Base-by-base conservation (phyloP, 30 jellyfish, hydroid and myxozoan genomes). In the Hydra vulgaris region DNA sequence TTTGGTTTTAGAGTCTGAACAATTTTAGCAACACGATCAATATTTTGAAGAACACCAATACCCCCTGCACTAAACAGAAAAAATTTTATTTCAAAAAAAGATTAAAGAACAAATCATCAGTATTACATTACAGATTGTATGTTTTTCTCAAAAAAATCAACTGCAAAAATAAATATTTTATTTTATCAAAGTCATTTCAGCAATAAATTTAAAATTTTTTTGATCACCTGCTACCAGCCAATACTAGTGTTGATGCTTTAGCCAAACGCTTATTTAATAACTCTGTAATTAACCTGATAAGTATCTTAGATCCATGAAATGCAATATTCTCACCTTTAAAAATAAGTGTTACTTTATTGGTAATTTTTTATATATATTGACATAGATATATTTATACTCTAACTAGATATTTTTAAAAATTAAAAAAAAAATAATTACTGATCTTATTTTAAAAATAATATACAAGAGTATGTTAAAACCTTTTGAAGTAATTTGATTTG, bases 191-290 rank as follows among this genome's bases (percentile, higher is more conserved):
- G n/a, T n/a, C n/a, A n/a, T n/a, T n/a, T n/a, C n/a, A n/a, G n/a
- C 27, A 69, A 20, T 1, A 69, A 8, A 8, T 1, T 23, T 3
- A 23, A 21, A 23, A 69, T 1, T 5, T 5, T 1, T 5, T 15
- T 21, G 15, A 87, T 3, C 73, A 91, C 98, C 98, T 91, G 96
- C 98, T 91, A 17, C 98, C 98, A 26, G 96, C 96, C 74, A 91
- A 71, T 4, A 91, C 72, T n/a, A 91, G 81, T 19, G 74, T 79
- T 8, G 67, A 16, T 20, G 95, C 96, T 17, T 40, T 72, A 16
- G 54, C 71, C 25, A 91, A 75, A n/a, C 95, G 96, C 56, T 85
- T 53, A 17, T 54, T 69, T 79, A 88, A 84, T 66, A 91, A 70
- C 55, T 86, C 95, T 23, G 80, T 83, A n/a, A 91, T 74, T 0